Evolutionary conservation across 2,888 invertebrate genomes (phyloP), one percentile per base, ranked within the genome.

Genomic region (Girardia tigrina): DNA sequence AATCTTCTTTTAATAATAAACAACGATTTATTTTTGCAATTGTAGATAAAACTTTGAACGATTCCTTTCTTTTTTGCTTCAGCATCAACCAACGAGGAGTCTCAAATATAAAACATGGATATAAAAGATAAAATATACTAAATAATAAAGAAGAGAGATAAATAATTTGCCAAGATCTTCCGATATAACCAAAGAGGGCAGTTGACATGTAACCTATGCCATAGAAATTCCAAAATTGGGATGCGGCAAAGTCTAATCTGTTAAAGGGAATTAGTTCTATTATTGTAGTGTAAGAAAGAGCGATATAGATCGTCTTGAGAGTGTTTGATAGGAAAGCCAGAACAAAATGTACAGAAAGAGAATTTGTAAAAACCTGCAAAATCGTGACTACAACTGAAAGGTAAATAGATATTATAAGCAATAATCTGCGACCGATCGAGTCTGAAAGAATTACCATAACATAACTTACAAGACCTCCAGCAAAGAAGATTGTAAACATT

Each of bases 191-290:
- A 56, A 56, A 8, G 4, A 56, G n/a, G n/a, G 56, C 4, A 56
- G 23, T n/a, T 4, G 8, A 8, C n/a, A 16, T 56, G 23, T 56
- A 56, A 56, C 56, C 56, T 4, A 56, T 2, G n/a, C 56, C 4
- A n/a, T 56, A 56, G n/a, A 56, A 56, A 56, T 56, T 56, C 56
- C 56, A 56, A 56, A 56, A 56, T 20, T 56, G n/a, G n/a, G 56
- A 12, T 4, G 56, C 56, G n/a, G 56, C 56, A 4, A 56, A 8
- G n/a, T 56, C 56, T 56, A 56, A n/a, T 20, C n/a, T n/a, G 4
- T n/a, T 56, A n/a, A 56, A 6, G 23, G 56, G 56, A 8, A 56
- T 56, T 4, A 56, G n/a, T 56, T 56, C 56, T 20, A 56, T 56
- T 8, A 56, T 2, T 2, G 56, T 56, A 12, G 56, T 56, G 23